Evolutionary conservation across 2,888 invertebrate genomes (phyloP).

Genomic region (Osedax frankpressi): DNA sequence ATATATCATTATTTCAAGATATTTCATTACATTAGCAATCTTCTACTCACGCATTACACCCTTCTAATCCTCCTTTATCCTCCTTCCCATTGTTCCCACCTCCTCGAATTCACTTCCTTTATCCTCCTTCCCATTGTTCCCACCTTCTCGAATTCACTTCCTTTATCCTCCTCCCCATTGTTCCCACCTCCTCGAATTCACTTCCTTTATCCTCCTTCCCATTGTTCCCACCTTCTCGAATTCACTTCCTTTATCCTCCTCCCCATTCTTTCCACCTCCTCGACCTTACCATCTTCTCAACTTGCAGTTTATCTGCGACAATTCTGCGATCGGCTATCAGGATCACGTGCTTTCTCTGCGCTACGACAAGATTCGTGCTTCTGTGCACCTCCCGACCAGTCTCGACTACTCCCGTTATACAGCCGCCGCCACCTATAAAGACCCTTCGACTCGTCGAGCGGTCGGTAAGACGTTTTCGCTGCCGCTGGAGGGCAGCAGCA

Average conservation of each 20-base stretch:
- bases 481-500: not conserved
- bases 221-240: not conserved
- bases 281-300: not conserved
- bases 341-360: not conserved
- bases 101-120: too few species aligned
- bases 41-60: too few species aligned
- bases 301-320: not conserved
- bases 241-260: not conserved
- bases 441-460: too few species aligned
- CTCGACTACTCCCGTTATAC: not conserved
- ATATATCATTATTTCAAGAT: too few species aligned
- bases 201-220: not conserved
- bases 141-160: too few species aligned
- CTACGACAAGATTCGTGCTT: not conserved
- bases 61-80: too few species aligned
- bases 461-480: not conserved
- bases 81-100: too few species aligned
- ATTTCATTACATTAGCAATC: too few species aligned
- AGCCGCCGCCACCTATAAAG: too few species aligned
- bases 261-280: not conserved
- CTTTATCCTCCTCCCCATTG: not conserved
- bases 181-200: not conserved
- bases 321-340: not conserved
- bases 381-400: not conserved
- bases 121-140: too few species aligned